Base-by-base conservation (phyloP, 2,797 vertebrate species). In the Spinus pinus region DNA sequence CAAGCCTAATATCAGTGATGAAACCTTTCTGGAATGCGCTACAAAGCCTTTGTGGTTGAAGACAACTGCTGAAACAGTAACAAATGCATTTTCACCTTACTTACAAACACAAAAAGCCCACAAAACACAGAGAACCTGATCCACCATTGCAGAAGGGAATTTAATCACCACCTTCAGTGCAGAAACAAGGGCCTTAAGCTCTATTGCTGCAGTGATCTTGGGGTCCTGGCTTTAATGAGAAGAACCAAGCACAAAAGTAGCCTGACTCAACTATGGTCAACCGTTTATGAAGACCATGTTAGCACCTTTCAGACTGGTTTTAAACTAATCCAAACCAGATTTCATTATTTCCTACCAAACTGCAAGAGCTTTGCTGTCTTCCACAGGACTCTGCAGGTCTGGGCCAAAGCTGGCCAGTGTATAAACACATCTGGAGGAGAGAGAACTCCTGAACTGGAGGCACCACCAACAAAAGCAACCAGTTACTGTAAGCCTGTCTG, bases 21-120 rank as follows among this genome's bases (percentile, higher is more conserved):
- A 70, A 90, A 93, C 51, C 60, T 81, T 75, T 60, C 65, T 79
- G 87, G 79, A 95, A 92, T 60, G 75, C 35, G 31, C 80, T 92
- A 81, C 50, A 83, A 94, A 93, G 65, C 42, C 80, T 94, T 30
- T 81, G 73, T 56, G 58, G 50, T 49, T 37, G 50, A 87, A 83
- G 69, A 47, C 61, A 78, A 89, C 35, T 83, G 37, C 57, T 65
- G 51, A 86, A 91, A 27, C 86, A 66, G 62, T 75, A 94, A 74
- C 60, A 91, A 93, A 78, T 12, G 6, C 54, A 88, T 74, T 89
- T 92, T 81, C 78, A 86, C 64, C 70, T 75, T 28, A 51, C 31
- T 71, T 86, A 74, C 1, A 31, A 91, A 83, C 39, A 62, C 3
- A 58, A 75, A 88, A 94, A 78, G 47, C 33, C 58, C 6, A 1